Evolutionary conservation across 2,797 vertebrate genomes (phyloP), one percentile per base, ranked within the genome.

Genomic region (Acanthurus lineatus): DNA sequence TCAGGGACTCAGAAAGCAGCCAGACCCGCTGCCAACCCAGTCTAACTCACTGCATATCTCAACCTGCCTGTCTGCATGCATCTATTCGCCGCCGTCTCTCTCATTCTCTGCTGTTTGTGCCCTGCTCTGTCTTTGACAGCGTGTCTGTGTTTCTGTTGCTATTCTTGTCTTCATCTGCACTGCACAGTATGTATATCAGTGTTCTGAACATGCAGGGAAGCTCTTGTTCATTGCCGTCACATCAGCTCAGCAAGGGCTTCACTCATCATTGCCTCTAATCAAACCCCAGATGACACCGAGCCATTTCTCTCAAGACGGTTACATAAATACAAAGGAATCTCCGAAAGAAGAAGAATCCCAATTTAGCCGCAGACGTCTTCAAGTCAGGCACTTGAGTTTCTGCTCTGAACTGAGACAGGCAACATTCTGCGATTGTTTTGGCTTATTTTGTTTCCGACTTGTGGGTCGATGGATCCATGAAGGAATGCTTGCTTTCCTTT

Each of bases 261-360:
- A 65, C 67, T 80, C 75, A 59, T 76, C 53, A 44, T 19, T 42
- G 78, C 71, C 64, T 85, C 67, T 57, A 72, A 85, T 80, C 66
- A 84, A 89, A 68, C 51, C 64, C 75, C 38, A 20, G 48, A 77
- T 79, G 81, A 85, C 71, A 86, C 28, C 59, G 38, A 64, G 72
- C 65, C 76, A 79, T 81, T 73, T 61, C 73, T 85, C 79, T 51
- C 59, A 86, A 77, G 67, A 67, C 5, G 32, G 38, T 84, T 79
- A 70, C 35, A 40, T 72, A 86, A 81, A 90, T 62, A 75, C 79
- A 72, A 73, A 90, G 82, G 84, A 84, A 88, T 88, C 82, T 87
- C 86, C 78, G 64, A 38, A 83, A 82, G 25, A 32, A 82, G 25
- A 32, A 85, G 66, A 77, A 70, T 80, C 75, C 56, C 57, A 58